phyloP scores from a whole-genome alignment of 2,113 vertebrate genomes.

The Hippoglossus stenolepis region DNA sequence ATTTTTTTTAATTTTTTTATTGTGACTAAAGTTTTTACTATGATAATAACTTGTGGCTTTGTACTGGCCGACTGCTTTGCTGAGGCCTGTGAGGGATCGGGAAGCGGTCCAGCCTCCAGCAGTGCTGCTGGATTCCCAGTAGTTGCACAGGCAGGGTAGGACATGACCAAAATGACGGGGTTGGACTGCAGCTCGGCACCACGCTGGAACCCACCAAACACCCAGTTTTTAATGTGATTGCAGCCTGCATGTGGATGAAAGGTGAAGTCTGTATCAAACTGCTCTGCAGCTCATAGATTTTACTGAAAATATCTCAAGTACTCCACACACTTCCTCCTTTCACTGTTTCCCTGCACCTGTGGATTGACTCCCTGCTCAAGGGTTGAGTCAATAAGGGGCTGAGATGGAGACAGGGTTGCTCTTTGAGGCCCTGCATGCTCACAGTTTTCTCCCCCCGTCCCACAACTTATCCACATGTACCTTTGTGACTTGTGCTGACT shows the following conservation, averaged over 20 bases:
- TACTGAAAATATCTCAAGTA: slow-evolving; percentile 4
- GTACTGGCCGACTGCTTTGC: slow-evolving; percentile 64
- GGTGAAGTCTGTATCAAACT: slow-evolving; percentile 19
- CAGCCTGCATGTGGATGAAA: slow-evolving; percentile 36
- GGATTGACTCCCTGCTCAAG: slow-evolving; percentile 10
- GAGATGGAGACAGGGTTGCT: slow-evolving; percentile 23
- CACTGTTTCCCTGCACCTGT: slow-evolving; percentile 13
- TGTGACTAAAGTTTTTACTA: slow-evolving; percentile 58
- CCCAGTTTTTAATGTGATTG: slow-evolving; percentile 48
- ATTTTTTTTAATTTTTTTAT: slow-evolving; percentile 28
- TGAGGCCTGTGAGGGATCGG: slow-evolving; percentile 62
- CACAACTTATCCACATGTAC: slow-evolving; percentile 15
- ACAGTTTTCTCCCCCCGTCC: slow-evolving; percentile 15
- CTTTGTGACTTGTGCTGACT: slow-evolving; percentile 47
- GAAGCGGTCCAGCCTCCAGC: slow-evolving; percentile 59
- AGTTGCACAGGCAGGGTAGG: slow-evolving; percentile 48
- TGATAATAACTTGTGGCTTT: slow-evolving; percentile 77
- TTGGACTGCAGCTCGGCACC: slow-evolving; percentile 68
- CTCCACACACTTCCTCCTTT: slow-evolving; percentile 9
- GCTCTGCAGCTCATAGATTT: neutral
- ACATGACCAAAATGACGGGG: slow-evolving; percentile 81
- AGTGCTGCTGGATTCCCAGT: slow-evolving; percentile 47
- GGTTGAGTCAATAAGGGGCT: slow-evolving; percentile 17
- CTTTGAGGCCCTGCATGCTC: slow-evolving; percentile 12
- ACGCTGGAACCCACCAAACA: slow-evolving; percentile 62